Percentiles rank a stretch among this genome's conserved stretches.
These are phyloP conservation scores for Pipra filicauda DNA, from an alignment of 2,113 vertebrate genomes.

Conservation along the genomic window DNA sequence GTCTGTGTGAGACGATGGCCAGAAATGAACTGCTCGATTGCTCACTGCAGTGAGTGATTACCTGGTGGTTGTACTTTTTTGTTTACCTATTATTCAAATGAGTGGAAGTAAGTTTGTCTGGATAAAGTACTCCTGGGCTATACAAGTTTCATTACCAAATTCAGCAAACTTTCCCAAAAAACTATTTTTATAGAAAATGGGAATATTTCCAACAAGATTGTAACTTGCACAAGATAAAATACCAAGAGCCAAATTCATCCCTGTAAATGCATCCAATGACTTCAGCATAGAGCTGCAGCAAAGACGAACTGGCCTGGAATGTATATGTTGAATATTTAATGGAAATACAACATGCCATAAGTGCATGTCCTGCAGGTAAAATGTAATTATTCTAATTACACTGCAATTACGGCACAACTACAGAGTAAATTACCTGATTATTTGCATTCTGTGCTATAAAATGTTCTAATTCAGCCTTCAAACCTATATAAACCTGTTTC, in stretches of 20 bases:
- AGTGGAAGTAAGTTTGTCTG: background rate
- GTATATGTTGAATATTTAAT: conserved; percentile 46
- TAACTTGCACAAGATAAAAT: background rate
- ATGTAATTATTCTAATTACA: conserved; percentile 66
- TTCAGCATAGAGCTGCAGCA: background rate
- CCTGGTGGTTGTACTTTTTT: background rate
- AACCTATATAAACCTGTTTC: background rate
- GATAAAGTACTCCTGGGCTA: background rate
- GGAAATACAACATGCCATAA: conserved; percentile 38
- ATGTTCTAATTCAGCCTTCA: conserved; percentile 3
- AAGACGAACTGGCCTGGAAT: conserved; percentile 22
- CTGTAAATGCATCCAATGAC: background rate
- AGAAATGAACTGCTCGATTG: background rate
- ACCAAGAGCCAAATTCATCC: background rate
- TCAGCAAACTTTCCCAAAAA: background rate
- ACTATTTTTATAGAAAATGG: background rate
- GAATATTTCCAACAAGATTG: background rate
- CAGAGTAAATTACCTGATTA: conserved; percentile 57
- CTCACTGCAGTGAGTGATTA: background rate
- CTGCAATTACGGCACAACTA: conserved; percentile 50
- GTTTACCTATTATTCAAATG: background rate
- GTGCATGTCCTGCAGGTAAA: conserved; percentile 50
- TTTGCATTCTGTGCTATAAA: conserved; percentile 45
- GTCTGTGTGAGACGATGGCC: background rate
- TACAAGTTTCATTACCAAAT: background rate